These are phyloP conservation scores for Brachionus plicatilis DNA, from an alignment of 1,140 invertebrate species.

Conservation along the genomic window DNA sequence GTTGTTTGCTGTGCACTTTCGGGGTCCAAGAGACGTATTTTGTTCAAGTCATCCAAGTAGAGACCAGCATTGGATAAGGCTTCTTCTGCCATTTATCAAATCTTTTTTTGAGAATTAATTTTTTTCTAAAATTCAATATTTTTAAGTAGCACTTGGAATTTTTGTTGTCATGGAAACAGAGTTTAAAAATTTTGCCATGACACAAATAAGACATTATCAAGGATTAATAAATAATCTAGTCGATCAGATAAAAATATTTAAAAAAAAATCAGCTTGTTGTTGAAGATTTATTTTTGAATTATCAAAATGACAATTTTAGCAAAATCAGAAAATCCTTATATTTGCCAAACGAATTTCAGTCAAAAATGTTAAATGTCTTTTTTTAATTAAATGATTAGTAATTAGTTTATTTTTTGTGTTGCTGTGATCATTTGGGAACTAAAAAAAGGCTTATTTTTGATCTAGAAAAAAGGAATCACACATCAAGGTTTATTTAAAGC, in stretches of 20 bases:
- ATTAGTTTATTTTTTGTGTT: too few relatives aligned
- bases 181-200: background rate
- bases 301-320: too few relatives aligned
- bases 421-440: too few relatives aligned
- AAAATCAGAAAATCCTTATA: too few relatives aligned
- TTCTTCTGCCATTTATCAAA: slow-evolving; percentile 64
- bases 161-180: background rate
- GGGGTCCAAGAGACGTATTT: slow-evolving; percentile 73
- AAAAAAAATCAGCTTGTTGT: too few relatives aligned
- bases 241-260: too few relatives aligned
- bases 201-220: background rate
- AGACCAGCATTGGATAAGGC: slow-evolving; percentile 68
- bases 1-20: slow-evolving; percentile 68
- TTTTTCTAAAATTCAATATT: background rate
- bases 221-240: background rate
- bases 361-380: background rate
- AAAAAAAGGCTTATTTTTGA: too few relatives aligned
- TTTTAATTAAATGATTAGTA: background rate
- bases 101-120: background rate
- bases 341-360: background rate
- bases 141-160: background rate
- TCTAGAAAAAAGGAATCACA: too few relatives aligned
- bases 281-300: too few relatives aligned
- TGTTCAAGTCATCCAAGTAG: slow-evolving; percentile 78
- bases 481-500: too few relatives aligned